phyloP scores from a whole-genome alignment of 2,888 invertebrate species.

The Dasysyrphus tricinctus region DNA sequence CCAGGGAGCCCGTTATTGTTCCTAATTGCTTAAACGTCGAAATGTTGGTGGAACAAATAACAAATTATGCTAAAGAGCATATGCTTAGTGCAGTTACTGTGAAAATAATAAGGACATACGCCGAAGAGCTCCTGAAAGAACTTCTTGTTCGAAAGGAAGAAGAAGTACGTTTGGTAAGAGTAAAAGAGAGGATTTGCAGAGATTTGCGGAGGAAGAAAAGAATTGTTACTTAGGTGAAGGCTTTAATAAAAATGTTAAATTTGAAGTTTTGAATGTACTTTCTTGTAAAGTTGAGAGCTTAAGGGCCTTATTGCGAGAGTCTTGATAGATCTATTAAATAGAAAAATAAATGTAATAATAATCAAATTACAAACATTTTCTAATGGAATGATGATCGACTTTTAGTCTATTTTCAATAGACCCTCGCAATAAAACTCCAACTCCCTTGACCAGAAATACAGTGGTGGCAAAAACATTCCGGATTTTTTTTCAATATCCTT shows the following conservation, averaged over 20 bases:
- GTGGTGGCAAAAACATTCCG: too few species aligned
- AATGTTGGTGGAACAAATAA: slow-evolving; percentile 77
- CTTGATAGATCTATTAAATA: too few species aligned
- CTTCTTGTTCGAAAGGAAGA: slow-evolving; percentile 74
- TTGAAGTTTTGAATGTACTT: background rate
- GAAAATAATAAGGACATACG: slow-evolving; percentile 78
- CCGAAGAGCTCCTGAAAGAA: slow-evolving; percentile 77
- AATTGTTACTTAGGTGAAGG: background rate
- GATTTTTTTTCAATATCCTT: too few species aligned
- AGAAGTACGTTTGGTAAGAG: slow-evolving; percentile 36
- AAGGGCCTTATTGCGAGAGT: too few species aligned
- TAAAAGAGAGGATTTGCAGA: slow-evolving; percentile 33
- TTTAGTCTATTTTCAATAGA: too few species aligned
- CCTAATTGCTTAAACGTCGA: slow-evolving; percentile 80
- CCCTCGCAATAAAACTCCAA: too few species aligned
- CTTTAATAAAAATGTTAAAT: background rate
- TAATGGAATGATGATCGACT: too few species aligned
- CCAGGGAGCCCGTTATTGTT: slow-evolving; percentile 78
- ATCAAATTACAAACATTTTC: too few species aligned
- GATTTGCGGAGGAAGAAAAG: slow-evolving; percentile 55
- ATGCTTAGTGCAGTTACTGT: slow-evolving; percentile 80
- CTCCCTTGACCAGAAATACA: too few species aligned
- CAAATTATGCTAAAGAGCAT: slow-evolving; percentile 79
- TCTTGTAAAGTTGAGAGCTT: background rate
- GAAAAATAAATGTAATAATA: too few species aligned